These are phyloP conservation scores for Lepeophtheirus salmonis DNA, from an alignment of 1,140 invertebrate species.

Conservation along the genomic window DNA sequence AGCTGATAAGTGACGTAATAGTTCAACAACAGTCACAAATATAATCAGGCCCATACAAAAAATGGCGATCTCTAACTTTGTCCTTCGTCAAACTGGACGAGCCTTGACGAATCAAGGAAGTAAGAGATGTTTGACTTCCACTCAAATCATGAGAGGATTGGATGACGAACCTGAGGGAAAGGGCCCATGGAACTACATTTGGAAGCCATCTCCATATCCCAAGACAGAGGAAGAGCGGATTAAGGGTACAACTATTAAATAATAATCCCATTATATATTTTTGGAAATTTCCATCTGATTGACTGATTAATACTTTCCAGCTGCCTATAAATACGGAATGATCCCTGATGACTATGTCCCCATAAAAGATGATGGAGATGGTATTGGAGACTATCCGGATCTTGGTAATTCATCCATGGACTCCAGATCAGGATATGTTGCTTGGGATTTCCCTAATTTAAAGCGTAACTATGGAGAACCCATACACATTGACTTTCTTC, in stretches of 20 bases:
- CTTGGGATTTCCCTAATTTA: not conserved
- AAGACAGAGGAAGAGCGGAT: not conserved
- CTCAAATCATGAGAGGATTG: too few species aligned
- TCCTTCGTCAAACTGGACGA: too few species aligned
- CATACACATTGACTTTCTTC: not conserved
- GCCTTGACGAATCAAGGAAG: too few species aligned
- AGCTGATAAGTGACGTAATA: too few species aligned
- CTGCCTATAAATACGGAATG: conserved; percentile 1
- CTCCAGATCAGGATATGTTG: not conserved
- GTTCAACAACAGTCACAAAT: too few species aligned
- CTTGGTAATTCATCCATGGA: not conserved
- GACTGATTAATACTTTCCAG: too few species aligned
- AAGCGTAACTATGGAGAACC: conserved; percentile 10
- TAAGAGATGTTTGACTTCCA: too few species aligned
- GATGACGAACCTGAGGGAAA: not conserved
- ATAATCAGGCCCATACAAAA: too few species aligned
- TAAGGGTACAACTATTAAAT: too few species aligned
- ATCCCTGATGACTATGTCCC: not conserved
- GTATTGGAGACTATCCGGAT: conserved; percentile 1
- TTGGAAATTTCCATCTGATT: too few species aligned
- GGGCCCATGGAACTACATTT: conserved; percentile 4
- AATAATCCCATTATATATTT: too few species aligned
- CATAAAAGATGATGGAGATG: not conserved
- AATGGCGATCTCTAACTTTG: too few species aligned
- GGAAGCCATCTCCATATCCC: conserved; percentile 1